Conservation (phyloP, 2,113 vertebrate genomes). For the Colistium nudipinnis region DNA sequence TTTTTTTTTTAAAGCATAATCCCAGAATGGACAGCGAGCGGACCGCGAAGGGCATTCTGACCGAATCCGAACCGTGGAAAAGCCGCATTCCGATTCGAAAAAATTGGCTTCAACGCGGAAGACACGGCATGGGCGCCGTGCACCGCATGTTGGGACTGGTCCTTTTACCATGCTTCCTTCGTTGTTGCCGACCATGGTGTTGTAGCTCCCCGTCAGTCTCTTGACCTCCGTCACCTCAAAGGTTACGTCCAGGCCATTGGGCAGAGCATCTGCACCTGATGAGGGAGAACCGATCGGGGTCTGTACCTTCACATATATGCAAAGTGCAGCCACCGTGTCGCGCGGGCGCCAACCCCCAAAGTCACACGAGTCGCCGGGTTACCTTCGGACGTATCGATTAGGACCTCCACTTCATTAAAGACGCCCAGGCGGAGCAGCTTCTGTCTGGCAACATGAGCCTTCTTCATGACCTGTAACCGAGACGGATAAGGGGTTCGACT, state of each 20-base stretch:
- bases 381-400: constrained; percentile 95
- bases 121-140: not conserved
- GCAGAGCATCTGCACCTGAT: constrained; percentile 89
- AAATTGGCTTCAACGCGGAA: too few species aligned
- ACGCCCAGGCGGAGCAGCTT: constrained; percentile 91
- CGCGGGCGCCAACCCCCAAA: too few species aligned
- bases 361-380: not conserved
- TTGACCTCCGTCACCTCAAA: constrained; percentile 94
- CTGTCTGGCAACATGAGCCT: constrained; percentile 90
- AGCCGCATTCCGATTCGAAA: too few species aligned
- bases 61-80: too few species aligned
- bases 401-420: constrained; percentile 94
- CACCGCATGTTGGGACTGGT: not conserved
- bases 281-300: not conserved
- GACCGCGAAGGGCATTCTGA: too few species aligned
- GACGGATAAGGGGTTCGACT: not conserved
- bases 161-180: constrained; percentile 96
- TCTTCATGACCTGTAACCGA: constrained; percentile 89
- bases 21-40: too few species aligned
- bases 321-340: not conserved
- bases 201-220: constrained; percentile 94
- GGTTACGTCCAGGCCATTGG: constrained; percentile 93
- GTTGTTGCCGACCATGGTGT: constrained; percentile 99
- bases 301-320: not conserved
- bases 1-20: too few species aligned